phyloP scores from a whole-genome alignment of 1,140 invertebrate genomes.

The Drosophila neocordata region DNA sequence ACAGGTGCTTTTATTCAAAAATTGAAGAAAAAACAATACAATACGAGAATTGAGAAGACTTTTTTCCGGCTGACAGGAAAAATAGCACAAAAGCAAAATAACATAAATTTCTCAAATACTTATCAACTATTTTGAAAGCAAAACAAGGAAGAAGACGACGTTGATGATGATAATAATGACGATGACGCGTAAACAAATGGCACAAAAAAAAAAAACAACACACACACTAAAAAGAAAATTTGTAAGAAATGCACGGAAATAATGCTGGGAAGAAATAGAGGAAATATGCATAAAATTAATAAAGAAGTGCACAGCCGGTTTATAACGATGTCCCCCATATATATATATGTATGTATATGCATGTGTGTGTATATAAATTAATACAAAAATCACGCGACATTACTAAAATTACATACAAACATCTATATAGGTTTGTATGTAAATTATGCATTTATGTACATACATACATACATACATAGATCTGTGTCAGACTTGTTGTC shows the following conservation, averaged over 20 bases:
- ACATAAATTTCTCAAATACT: conserved; percentile 7
- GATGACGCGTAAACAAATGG: conserved; percentile 23
- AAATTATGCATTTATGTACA: too few species aligned
- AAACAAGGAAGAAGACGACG: conserved; percentile 20
- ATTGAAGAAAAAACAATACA: background rate
- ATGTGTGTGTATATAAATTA: conserved; percentile 3
- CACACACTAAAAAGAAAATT: background rate
- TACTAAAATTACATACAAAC: background rate
- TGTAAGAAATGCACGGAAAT: conserved; percentile 5
- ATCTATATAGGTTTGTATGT: background rate
- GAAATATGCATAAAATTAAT: conserved; percentile 5
- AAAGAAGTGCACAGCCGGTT: background rate
- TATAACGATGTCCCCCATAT: background rate
- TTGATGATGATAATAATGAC: background rate
- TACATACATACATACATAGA: background rate
- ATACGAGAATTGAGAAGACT: conserved; percentile 1
- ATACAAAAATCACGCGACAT: conserved; percentile 27
- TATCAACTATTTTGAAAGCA: conserved; percentile 6
- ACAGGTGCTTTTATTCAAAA: conserved; percentile 13
- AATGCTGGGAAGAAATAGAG: background rate
- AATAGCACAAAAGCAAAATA: conserved; percentile 14
- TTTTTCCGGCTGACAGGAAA: conserved; percentile 1
- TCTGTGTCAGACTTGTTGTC: conserved; percentile 4
- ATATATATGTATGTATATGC: too few species aligned
- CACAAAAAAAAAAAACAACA: background rate